Evolutionary conservation across 2,113 vertebrate species (phyloP).

Genomic region (Cromileptes altivelis): DNA sequence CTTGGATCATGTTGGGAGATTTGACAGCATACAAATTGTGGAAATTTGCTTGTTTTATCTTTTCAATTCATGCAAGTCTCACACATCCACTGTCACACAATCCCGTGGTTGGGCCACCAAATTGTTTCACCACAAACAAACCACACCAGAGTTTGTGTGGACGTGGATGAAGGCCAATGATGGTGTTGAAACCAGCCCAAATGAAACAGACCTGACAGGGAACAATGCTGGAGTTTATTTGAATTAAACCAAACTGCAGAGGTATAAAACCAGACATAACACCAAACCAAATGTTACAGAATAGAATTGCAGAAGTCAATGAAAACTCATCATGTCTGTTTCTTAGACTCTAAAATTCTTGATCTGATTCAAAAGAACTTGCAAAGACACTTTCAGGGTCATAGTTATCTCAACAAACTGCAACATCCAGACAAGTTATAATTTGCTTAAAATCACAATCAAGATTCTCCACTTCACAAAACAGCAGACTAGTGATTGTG

Average conservation of each 20-base stretch:
- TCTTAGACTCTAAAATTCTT: not conserved
- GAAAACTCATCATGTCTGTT: not conserved
- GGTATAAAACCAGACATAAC: too few relatives aligned
- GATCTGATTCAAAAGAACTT: not conserved
- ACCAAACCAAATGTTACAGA: not conserved
- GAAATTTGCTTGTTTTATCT: constrained; percentile 13
- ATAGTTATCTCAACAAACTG: not conserved
- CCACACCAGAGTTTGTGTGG: constrained; percentile 25
- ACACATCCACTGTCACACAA: constrained; percentile 7
- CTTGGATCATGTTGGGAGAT: not conserved
- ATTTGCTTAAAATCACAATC: not conserved
- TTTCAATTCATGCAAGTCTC: constrained; percentile 5
- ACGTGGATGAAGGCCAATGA: constrained; percentile 3
- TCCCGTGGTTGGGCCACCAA: constrained; percentile 5
- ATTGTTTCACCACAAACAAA: constrained; percentile 22
- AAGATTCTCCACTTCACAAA: not conserved
- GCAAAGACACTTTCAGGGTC: too few relatives aligned
- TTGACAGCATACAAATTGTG: not conserved
- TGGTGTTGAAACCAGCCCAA: constrained; percentile 1
- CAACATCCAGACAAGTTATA: not conserved
- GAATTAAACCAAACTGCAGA: too few relatives aligned
- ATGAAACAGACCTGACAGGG: not conserved
- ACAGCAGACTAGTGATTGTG: not conserved
- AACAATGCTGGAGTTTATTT: not conserved
- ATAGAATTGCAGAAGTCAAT: not conserved